Percentiles rank a stretch among this genome's conserved stretches.
phyloP scores from a whole-genome alignment of 2,888 invertebrate genomes.

The Tryphoninae sp. region DNA sequence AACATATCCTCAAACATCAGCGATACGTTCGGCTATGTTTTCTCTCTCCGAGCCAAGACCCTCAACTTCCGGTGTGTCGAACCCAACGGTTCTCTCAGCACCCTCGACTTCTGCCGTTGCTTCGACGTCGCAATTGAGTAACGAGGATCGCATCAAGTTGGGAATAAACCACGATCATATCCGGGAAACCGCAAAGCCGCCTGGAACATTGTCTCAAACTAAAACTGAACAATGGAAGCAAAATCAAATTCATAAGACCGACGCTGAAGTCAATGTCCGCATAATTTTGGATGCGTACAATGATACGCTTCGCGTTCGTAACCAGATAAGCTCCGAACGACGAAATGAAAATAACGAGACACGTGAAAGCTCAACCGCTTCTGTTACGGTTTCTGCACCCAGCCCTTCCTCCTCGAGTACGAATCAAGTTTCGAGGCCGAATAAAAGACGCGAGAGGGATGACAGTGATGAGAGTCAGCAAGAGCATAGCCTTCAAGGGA shows the following conservation, averaged over 20 bases:
- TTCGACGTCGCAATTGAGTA: conserved; percentile 25
- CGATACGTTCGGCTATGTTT: neutral
- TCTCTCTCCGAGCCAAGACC: neutral
- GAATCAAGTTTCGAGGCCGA: neutral
- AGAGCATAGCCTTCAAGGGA: neutral
- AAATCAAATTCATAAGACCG: neutral
- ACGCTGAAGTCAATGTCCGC: no score
- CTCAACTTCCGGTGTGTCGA: conserved; percentile 9
- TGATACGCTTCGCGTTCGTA: no score
- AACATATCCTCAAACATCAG: conserved; percentile 1
- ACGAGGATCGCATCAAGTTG: conserved; percentile 1
- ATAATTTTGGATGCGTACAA: no score
- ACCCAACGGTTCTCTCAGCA: conserved; percentile 3
- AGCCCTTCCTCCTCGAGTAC: neutral
- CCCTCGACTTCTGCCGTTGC: conserved; percentile 21
- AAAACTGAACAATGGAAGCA: conserved; percentile 20
- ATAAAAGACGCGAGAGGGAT: neutral
- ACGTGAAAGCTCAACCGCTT: no score
- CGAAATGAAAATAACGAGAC: no score
- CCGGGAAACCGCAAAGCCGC: conserved; percentile 3
- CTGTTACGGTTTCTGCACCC: neutral
- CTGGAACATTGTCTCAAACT: conserved; percentile 13
- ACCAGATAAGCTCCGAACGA: no score
- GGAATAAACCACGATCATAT: neutral
- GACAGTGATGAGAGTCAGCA: neutral